phyloP scores from a whole-genome alignment of 1,140 invertebrate species.

The Chrysopa pallens region DNA sequence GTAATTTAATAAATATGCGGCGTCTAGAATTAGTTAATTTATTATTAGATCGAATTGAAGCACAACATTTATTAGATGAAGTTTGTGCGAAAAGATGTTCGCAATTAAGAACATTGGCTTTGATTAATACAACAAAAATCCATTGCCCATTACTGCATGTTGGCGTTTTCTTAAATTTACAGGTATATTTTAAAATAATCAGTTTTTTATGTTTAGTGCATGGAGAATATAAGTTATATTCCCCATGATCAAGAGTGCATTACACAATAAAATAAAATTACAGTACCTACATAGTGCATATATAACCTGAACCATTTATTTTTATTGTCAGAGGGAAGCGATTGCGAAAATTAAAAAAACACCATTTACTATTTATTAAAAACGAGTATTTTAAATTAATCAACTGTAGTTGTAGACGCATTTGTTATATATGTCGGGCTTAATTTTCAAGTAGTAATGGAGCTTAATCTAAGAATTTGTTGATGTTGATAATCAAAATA shows the following conservation, averaged over 20 bases:
- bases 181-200: constrained; percentile 28
- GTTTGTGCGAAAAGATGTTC: constrained; percentile 45
- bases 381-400: too few relatives aligned
- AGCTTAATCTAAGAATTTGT: too few relatives aligned
- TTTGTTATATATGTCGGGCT: too few relatives aligned
- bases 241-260: too few relatives aligned
- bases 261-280: not conserved
- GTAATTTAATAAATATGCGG: constrained; percentile 42
- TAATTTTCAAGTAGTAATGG: too few relatives aligned
- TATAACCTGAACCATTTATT: too few relatives aligned
- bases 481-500: too few relatives aligned
- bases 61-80: constrained; percentile 53
- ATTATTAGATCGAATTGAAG: constrained; percentile 51
- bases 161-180: constrained; percentile 56
- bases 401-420: too few relatives aligned
- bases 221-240: too few relatives aligned
- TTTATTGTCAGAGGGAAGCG: too few relatives aligned
- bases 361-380: too few relatives aligned
- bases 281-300: not conserved
- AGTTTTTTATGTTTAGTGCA: not conserved
- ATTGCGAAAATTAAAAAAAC: too few relatives aligned
- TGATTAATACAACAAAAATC: constrained; percentile 61
- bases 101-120: constrained; percentile 38
- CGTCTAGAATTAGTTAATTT: constrained; percentile 56
- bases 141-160: constrained; percentile 57